Conservation (phyloP, 2,888 invertebrate species). For the Limnephilus lunatus region DNA sequence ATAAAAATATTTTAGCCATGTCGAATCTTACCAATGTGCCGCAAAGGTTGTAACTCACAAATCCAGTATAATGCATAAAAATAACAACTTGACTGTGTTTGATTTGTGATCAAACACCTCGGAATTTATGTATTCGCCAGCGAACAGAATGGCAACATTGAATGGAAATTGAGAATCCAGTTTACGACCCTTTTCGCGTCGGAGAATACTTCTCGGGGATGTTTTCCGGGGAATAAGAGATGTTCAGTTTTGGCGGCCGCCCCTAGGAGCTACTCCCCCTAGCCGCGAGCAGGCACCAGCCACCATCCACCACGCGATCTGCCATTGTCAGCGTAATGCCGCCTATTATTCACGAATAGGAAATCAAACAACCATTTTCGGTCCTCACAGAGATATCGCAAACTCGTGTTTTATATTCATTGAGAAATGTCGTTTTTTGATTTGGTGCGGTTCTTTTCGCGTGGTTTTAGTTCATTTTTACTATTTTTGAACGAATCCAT, state of each 20-base stretch:
- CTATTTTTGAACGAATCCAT: background rate
- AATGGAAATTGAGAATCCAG: slow-evolving; percentile 13
- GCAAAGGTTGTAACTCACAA: background rate
- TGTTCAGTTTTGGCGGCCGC: slow-evolving; percentile 3
- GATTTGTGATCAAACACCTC: background rate
- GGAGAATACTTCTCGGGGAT: background rate
- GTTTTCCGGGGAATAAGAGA: slow-evolving; percentile 10
- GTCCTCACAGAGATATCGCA: background rate
- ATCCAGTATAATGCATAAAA: background rate
- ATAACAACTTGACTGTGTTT: background rate
- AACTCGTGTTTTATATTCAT: slow-evolving; percentile 31
- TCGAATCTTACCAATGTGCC: background rate
- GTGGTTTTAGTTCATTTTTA: background rate
- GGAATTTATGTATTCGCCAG: background rate
- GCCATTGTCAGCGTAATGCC: slow-evolving; percentile 27
- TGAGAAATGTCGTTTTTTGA: background rate
- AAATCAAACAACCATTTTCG: slow-evolving; percentile 32
- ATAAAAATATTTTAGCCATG: too few relatives aligned
- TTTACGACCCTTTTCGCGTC: slow-evolving; percentile 20
- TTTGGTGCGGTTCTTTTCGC: background rate
- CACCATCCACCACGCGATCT: background rate
- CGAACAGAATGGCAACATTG: slow-evolving; percentile 23
- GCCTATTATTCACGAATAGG: slow-evolving; percentile 15
- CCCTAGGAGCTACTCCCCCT: background rate
- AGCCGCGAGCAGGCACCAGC: background rate